Conservation (phyloP, 1,140 invertebrate species). For the Trachymyrmex septentrionalis region DNA sequence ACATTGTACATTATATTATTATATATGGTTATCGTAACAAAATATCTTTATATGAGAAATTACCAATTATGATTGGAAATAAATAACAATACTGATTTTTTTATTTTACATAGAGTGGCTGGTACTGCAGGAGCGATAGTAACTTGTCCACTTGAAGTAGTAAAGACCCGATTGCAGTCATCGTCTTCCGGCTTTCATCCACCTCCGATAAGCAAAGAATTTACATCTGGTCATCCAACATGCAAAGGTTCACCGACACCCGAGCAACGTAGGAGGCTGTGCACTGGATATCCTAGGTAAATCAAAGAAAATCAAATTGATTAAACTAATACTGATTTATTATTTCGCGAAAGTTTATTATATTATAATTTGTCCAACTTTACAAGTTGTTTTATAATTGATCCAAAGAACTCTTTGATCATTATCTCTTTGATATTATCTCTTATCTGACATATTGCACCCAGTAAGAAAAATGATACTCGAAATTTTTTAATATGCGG, state of each 20-base stretch:
- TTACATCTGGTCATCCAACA: slow-evolving; percentile 85
- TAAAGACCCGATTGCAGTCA: slow-evolving; percentile 99
- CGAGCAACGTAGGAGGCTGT: slow-evolving; percentile 85
- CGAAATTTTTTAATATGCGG: no score
- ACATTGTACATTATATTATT: no score
- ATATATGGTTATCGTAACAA: not conserved
- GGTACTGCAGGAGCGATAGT: slow-evolving; percentile 98
- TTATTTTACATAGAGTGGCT: slow-evolving; percentile 90
- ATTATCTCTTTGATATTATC: slow-evolving; percentile 4
- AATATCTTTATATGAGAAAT: not conserved
- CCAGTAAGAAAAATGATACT: no score
- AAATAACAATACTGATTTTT: not conserved
- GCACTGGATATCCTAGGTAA: slow-evolving; percentile 84
- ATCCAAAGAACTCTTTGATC: no score
- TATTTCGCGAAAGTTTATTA: not conserved
- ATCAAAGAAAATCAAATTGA: slow-evolving; percentile 21
- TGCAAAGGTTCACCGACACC: slow-evolving; percentile 85
- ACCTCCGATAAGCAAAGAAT: slow-evolving; percentile 81
- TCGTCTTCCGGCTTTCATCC: slow-evolving; percentile 91
- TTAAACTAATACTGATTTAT: not conserved
- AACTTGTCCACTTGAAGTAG: slow-evolving; percentile 99
- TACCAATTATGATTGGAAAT: not conserved
- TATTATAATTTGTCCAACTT: not conserved
- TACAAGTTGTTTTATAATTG: not conserved
- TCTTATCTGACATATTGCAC: not conserved